These are phyloP conservation scores for Lonchura striata DNA, from an alignment of 2,113 vertebrate species.

Conservation along the genomic window DNA sequence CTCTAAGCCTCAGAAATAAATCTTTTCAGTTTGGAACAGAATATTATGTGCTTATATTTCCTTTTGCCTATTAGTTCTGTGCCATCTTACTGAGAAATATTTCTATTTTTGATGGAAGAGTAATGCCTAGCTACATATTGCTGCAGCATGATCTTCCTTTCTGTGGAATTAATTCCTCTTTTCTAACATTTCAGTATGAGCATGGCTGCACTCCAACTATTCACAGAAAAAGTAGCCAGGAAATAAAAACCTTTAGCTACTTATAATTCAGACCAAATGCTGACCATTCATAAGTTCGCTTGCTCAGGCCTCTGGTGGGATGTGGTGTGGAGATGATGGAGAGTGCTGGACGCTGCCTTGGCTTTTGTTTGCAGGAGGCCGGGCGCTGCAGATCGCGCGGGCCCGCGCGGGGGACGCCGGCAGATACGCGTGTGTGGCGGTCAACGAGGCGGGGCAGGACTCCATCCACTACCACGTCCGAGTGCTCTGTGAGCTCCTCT, in stretches of 20 bases:
- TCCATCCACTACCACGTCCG: constrained; percentile 90
- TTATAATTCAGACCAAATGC: constrained; percentile 3
- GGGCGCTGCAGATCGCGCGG: constrained; percentile 88
- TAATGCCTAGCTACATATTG: neutral
- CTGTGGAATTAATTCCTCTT: neutral
- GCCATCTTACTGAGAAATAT: neutral
- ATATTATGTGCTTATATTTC: neutral
- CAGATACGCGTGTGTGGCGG: constrained; percentile 87
- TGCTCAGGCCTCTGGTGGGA: neutral
- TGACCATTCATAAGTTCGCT: neutral
- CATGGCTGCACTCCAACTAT: neutral
- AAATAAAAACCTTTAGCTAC: neutral
- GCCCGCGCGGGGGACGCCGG: constrained; percentile 84
- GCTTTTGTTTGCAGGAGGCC: constrained; percentile 77
- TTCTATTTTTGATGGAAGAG: neutral
- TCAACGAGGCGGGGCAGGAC: constrained; percentile 94
- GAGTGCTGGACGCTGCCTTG: neutral
- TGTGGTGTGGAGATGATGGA: neutral
- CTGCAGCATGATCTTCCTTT: neutral
- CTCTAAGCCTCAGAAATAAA: neutral
- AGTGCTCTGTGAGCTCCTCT: constrained; percentile 83
- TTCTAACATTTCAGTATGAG: neutral
- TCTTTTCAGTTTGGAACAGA: neutral
- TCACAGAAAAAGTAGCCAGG: neutral
- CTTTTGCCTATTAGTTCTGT: neutral